Evolutionary conservation across 2,888 invertebrate genomes (phyloP), one percentile per base, ranked within the genome.

Genomic region (Eulithis prunata): DNA sequence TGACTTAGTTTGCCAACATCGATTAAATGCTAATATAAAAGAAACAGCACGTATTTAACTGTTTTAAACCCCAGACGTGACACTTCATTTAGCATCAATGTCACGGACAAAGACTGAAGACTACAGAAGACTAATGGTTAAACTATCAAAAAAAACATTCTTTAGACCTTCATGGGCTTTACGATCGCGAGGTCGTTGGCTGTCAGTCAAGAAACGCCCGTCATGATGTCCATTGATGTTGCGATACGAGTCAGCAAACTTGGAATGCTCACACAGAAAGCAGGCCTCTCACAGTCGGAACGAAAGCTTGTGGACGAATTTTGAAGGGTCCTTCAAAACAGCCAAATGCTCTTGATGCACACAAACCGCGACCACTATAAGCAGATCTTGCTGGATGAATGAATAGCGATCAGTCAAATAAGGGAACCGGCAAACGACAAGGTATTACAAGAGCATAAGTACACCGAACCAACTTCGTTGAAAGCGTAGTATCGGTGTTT

Each of bases 31-130:
- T 52, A 53, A 21, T 21, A 21, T 21, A 21, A 58, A 67, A 67
- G 54, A 66, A 57, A 57, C 21, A 43, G 59, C 59, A 63, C 64
- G 66, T 62, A 69, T 64, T 66, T 80, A 81, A 85, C 83, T 77
- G 84, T 84, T 77, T 79, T 77, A 78, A 82, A 83, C 81, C 71
- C 70, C 74, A 77, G 77, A 82, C 79, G 81, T 79, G 83, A 85
- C 87, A 88, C 82, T 86, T 87, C 84, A 87, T 87, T 89, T 83
- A 82, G 81, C 87, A 87, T 86, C 81, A 86, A 85, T 85, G 86
- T 84, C 86, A 84, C 66, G 82, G 82, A 84, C 85, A 84, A 85
- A 79, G 80, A 81, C 71, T 68, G 76, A 73, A 78, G 77, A 79
- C 46, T 51, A 55, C 63, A 54, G 59, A 63, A 66, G 65, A 68